Conservation (phyloP, 2,797 vertebrate genomes). For the Steatocranus sp. region DNA sequence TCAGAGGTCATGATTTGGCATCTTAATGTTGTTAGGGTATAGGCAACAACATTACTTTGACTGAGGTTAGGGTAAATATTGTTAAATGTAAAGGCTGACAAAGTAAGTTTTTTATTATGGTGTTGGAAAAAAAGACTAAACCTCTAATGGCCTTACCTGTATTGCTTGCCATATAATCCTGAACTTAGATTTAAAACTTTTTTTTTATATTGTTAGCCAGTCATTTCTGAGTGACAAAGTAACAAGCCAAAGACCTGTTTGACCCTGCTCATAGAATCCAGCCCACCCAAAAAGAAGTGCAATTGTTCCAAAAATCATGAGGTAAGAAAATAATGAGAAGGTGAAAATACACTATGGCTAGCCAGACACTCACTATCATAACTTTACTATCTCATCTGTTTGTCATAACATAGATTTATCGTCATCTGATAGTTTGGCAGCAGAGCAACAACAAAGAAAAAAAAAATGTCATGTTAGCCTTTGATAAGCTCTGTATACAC, state of each 20-base stretch:
- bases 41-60: background rate
- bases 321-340: background rate
- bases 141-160: background rate
- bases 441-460: constrained; percentile 4
- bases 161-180: background rate
- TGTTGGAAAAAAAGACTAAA: background rate
- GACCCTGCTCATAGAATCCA: background rate
- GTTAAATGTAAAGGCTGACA: background rate
- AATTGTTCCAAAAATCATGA: background rate
- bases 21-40: background rate
- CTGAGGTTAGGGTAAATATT: background rate
- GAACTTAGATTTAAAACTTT: background rate
- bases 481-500: constrained; percentile 14
- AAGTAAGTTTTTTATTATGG: background rate
- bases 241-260: background rate
- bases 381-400: background rate
- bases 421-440: background rate
- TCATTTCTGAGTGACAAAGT: background rate
- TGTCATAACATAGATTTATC: background rate
- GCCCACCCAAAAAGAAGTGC: background rate
- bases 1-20: background rate
- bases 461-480: background rate
- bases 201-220: background rate
- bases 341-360: background rate
- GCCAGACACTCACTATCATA: background rate